Percentiles rank a stretch among this genome's conserved stretches.
These are phyloP conservation scores for Cardiocondyla obscurior DNA, from an alignment of 1,140 invertebrate species.

Conservation along the genomic window DNA sequence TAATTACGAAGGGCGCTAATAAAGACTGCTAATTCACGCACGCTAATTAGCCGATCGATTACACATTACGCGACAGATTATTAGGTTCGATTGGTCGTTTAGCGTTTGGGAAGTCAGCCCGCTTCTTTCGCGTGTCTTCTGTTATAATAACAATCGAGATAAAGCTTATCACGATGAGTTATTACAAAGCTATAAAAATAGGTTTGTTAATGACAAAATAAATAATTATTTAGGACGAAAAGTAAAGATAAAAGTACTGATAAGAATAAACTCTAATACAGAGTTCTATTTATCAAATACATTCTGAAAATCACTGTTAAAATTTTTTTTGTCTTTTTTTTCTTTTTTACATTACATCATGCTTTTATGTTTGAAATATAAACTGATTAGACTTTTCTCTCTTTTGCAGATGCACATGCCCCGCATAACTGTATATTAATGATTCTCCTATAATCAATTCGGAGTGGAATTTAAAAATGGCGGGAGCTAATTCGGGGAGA, in stretches of 20 bases:
- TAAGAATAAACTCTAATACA: neutral
- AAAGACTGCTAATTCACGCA: conserved; percentile 16
- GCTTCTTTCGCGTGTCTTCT: conserved; percentile 3
- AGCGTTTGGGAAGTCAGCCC: conserved; percentile 14
- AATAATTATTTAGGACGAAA: neutral
- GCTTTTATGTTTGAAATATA: neutral
- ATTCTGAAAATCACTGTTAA: neutral
- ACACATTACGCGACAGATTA: conserved; percentile 26
- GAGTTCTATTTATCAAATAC: neutral
- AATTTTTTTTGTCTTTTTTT: too few species aligned
- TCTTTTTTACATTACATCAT: neutral
- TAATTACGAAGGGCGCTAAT: neutral
- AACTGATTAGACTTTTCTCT: neutral
- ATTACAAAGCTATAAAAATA: neutral
- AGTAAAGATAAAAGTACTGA: neutral
- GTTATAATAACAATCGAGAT: conserved; percentile 17
- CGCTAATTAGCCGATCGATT: conserved; percentile 39
- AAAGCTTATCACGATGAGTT: conserved; percentile 13
- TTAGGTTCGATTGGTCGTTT: conserved; percentile 16
- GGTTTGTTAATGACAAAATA: neutral
- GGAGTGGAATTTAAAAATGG: neutral
- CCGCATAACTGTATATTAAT: neutral
- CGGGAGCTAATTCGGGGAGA: neutral
- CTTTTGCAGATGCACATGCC: neutral
- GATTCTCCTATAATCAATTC: neutral